Percentiles rank a stretch among this genome's conserved stretches.
These are phyloP conservation scores for Amazona guildingii DNA, from an alignment of 2,113 vertebrate genomes.

Conservation along the genomic window DNA sequence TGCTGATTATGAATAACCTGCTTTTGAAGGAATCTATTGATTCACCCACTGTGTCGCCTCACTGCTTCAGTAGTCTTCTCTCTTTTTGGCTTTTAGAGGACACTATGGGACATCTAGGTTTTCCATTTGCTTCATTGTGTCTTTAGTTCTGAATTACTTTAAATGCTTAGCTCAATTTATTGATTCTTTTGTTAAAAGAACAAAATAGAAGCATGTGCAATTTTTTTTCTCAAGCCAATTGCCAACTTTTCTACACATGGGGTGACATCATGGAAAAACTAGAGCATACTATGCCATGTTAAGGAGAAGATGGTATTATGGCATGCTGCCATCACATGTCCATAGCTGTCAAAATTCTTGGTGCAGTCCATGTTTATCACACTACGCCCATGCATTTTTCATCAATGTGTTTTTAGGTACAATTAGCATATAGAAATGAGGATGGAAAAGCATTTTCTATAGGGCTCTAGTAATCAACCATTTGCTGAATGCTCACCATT, in stretches of 20 bases:
- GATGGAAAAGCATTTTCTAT: background rate
- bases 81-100: background rate
- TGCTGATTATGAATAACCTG: background rate
- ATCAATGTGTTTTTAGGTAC: background rate
- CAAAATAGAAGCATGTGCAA: background rate
- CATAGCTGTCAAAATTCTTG: background rate
- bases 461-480: background rate
- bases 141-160: background rate
- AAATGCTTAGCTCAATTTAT: background rate
- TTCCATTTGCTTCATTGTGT: background rate
- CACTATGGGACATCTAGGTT: background rate
- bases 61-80: background rate
- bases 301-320: background rate
- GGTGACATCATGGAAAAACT: background rate
- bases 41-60: background rate
- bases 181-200: background rate
- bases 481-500: background rate
- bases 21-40: background rate
- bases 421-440: background rate
- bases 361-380: background rate
- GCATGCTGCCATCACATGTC: background rate
- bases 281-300: background rate
- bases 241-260: accelerated
- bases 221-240: background rate
- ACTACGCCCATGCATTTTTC: accelerated